Conservation (phyloP, 2,888 invertebrate species). For the Phaonia tiefii region DNA sequence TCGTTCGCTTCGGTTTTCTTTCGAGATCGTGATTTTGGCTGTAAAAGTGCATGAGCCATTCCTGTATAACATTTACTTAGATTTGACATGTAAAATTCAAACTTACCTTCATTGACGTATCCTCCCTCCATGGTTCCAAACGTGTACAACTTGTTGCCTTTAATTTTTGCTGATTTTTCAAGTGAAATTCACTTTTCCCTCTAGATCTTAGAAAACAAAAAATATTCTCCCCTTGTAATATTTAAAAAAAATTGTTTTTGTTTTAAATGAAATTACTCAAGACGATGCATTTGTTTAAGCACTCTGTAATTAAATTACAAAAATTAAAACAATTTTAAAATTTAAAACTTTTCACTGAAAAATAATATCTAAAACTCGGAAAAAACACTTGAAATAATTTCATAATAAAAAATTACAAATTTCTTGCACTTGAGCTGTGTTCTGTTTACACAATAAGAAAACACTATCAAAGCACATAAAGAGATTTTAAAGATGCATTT, state of each 20-base stretch:
- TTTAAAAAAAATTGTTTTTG: background rate
- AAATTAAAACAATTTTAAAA: constrained; percentile 22
- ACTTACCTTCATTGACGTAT: constrained; percentile 80
- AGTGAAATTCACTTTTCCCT: background rate
- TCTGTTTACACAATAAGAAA: constrained; percentile 39
- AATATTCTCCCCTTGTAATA: constrained; percentile 5
- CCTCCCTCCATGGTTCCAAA: constrained; percentile 80
- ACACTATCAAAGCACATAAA: background rate
- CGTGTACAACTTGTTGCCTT: constrained; percentile 74
- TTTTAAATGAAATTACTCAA: constrained; percentile 39
- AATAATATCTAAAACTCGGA: background rate
- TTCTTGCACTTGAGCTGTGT: constrained; percentile 27
- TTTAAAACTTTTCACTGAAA: too few species aligned
- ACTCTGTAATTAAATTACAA: constrained; percentile 49
- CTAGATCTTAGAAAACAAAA: background rate
- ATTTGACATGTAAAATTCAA: background rate
- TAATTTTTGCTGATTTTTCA: constrained; percentile 59
- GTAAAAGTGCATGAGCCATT: background rate
- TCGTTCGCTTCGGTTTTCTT: too few species aligned
- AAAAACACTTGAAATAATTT: constrained; percentile 55
- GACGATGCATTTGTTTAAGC: constrained; percentile 42
- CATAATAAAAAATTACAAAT: constrained; percentile 34
- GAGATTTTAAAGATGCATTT: background rate
- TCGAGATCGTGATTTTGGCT: too few species aligned
- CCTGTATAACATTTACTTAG: background rate